Base-by-base conservation (phyloP, 2,113 vertebrate species). In the Daubentonia madagascariensis region DNA sequence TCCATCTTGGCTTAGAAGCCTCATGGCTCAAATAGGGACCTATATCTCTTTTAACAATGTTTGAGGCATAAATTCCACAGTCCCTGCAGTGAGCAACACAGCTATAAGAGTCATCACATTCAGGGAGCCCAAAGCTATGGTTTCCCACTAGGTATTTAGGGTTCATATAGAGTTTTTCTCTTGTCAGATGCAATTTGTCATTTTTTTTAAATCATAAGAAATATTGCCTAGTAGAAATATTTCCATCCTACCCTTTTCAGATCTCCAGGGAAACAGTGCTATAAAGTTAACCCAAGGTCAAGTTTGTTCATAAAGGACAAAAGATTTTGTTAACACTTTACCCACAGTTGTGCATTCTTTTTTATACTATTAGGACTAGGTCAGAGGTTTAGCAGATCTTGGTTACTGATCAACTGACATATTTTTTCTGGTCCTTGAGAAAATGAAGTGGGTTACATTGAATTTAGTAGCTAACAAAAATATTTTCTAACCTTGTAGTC, bases 251-350 rank as follows among this genome's bases (percentile, higher is more conserved):
- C 7, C 45, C n/a, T 95, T 95, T 85, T 79, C 5, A 86, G 50
- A 32, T 95, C 96, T 95, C 87, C 79, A 79, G 67, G 83, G 93
- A 90, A 90, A 95, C n/a, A 83, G 18, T 23, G 18, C 45, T 75
- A 32, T 81, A 50, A 92, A 93, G 14, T 89, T 72, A 67, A 63
- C 45, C 63, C 80, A 93, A 91, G 76, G 57, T 87, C 7, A 54
- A 11, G 12, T 92, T 86, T 89, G 54, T 70, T 92, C 35, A 76
- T 52, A 57, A 95, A 95, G 40, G 52, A 96, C 57, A 94, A 87
- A 86, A 13, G 18, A 10, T 81, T 87, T 88, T 85, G 63, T 75
- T 86, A 67, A 70, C 45, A 18, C 57, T 90, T 92, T 81, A 73
- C 37, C 23, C 35, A 89, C 22, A 90, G 40, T 45, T 91, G 65